Percentiles rank a stretch among this genome's conserved stretches.
Evolutionary conservation across 2,888 invertebrate genomes (phyloP).

Genomic region (Lasioglossum oenotherae): DNA sequence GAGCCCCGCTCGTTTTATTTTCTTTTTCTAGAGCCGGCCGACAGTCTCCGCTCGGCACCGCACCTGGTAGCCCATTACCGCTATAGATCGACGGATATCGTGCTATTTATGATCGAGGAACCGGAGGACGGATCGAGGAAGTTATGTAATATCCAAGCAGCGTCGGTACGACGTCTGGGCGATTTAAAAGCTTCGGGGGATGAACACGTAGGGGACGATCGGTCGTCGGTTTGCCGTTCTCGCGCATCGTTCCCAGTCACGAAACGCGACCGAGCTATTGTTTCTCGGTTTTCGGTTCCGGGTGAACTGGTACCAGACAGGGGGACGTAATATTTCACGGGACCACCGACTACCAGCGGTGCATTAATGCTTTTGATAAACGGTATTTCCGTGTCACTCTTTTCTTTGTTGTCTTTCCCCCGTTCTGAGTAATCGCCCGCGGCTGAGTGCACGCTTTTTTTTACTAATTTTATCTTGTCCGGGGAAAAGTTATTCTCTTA

Average conservation of each 20-base stretch:
- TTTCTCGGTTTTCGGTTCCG: slow-evolving; percentile 30
- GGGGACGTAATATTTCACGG: slow-evolving; percentile 25
- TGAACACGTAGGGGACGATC: slow-evolving; percentile 28
- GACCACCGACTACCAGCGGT: slow-evolving; percentile 18
- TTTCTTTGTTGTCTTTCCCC: background rate
- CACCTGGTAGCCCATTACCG: slow-evolving; percentile 43
- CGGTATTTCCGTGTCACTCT: background rate
- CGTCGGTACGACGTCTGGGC: slow-evolving; percentile 62
- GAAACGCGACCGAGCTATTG: slow-evolving; percentile 25
- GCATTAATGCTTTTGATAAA: slow-evolving; percentile 17
- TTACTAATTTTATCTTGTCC: background rate
- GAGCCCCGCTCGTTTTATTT: background rate
- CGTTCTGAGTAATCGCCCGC: background rate
- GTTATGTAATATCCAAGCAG: slow-evolving; percentile 66
- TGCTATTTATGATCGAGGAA: slow-evolving; percentile 67
- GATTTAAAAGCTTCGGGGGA: slow-evolving; percentile 62
- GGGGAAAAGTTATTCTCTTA: background rate
- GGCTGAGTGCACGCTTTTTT: background rate
- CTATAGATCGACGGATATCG: slow-evolving; percentile 61
- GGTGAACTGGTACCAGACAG: slow-evolving; percentile 9
- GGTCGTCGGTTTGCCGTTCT: slow-evolving; percentile 1
- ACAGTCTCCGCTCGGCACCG: slow-evolving; percentile 37
- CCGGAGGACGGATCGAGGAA: slow-evolving; percentile 47
- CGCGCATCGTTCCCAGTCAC: slow-evolving; percentile 40
- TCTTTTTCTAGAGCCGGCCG: background rate